Evolutionary conservation across 2,888 invertebrate species (phyloP), one percentile per base, ranked within the genome.

Genomic region (Osmoderma eremita): DNA sequence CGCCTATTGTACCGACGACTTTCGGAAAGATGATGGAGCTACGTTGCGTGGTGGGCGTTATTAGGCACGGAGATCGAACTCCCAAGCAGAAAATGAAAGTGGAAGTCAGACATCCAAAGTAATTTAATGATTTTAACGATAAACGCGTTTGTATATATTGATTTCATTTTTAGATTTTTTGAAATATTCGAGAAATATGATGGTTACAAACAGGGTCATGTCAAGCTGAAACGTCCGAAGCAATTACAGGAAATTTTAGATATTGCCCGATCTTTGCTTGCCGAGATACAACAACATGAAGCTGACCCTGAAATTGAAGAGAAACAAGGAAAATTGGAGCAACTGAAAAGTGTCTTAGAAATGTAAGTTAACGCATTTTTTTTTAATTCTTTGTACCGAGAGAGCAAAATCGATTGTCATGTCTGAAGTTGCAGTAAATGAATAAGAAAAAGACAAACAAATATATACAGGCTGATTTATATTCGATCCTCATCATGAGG

Each of bases 71-170:
- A 0, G 99, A 99, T 82, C 86, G 99, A 72, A 99, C 99, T 12
- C 99, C 99, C 0, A 99, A 99, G 81, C 99, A 99, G 84, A 99
- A 99, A 85, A 99, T 99, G 98, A 99, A 99, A 83, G 98, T 98
- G 73, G 98, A 98, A 87, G 98, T 98, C 12, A 87, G 97, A 61
- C 97, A 98, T 87, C 93, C 92, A 2, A 95, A 95, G 93, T 94
- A 82, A 81, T 30, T 30, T 56, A 24, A 12, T 41, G 13, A 20
- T 45, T 6, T 3, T n/a, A 12, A 63, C 12, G n/a, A 56, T 45
- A 36, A 0, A 39, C 51, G 48, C 2, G 18, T 63, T 1, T 42
- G 12, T 13, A 30, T 24, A 39, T 45, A 49, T n/a, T n/a, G 30
- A 54, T 41, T 54, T 15, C 12, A 51, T 18, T 42, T 71, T 69